phyloP scores from a whole-genome alignment of 2,113 vertebrate species.

The Oreocharis arfaki region DNA sequence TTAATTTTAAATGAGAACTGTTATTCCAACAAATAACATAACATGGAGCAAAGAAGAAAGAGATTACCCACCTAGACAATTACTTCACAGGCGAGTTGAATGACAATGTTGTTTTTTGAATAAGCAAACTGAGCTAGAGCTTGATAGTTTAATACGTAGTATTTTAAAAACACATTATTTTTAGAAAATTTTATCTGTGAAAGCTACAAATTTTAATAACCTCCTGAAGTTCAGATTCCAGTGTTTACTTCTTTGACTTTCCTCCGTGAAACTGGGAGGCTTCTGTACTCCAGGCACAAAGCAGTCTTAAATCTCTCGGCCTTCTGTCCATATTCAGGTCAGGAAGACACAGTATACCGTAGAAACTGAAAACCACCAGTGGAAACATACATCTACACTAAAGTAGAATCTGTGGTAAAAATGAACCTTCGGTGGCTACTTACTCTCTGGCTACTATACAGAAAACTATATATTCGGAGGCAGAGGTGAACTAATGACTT shows the following conservation, averaged over 20 bases:
- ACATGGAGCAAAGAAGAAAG: neutral
- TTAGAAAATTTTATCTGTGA: neutral
- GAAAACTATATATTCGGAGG: neutral
- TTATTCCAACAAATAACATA: neutral
- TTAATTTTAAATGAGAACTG: neutral
- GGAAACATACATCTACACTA: neutral
- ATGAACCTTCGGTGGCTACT: neutral
- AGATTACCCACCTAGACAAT: neutral
- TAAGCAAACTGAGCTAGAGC: neutral
- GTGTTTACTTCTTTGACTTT: neutral
- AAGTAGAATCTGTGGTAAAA: conserved; percentile 8
- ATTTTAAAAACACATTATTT: neutral
- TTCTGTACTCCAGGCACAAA: neutral
- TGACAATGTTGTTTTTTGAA: neutral
- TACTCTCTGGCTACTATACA: neutral
- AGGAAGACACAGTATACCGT: neutral
- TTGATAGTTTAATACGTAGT: neutral
- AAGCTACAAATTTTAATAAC: neutral
- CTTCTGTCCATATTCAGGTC: neutral
- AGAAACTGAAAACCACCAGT: conserved; percentile 19
- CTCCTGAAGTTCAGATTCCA: neutral
- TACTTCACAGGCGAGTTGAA: neutral
- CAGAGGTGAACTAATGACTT: neutral
- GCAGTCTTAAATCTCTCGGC: neutral
- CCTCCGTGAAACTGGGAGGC: neutral